A percentile compares a stretch with the other conserved stretches of the same genome.
These are phyloP conservation scores for Donacobius atricapilla DNA, from an alignment of 2,113 vertebrate genomes.

Conservation along the genomic window DNA sequence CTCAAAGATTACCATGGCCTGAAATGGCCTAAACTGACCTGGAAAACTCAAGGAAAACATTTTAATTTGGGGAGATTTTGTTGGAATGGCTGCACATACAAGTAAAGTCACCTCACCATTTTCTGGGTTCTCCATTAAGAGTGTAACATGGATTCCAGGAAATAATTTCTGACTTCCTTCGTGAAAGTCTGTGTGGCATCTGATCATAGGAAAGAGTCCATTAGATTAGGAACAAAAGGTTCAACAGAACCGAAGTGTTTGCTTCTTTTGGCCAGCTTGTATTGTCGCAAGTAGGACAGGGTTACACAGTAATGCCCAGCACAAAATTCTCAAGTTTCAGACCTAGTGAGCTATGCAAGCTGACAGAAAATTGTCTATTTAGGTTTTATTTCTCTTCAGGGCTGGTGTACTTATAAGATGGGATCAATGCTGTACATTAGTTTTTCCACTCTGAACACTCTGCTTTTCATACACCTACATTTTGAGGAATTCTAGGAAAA, in stretches of 20 bases:
- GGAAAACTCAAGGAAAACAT: background rate
- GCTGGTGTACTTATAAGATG: background rate
- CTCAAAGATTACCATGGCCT: background rate
- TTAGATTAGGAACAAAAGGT: background rate
- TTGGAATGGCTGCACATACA: background rate
- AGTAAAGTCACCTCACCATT: background rate
- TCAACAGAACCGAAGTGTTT: background rate
- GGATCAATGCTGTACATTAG: background rate
- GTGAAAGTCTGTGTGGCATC: background rate
- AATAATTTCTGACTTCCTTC: background rate
- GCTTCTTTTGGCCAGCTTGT: background rate
- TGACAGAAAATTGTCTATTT: background rate
- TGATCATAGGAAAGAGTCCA: background rate
- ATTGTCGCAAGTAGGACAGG: background rate
- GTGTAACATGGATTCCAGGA: background rate
- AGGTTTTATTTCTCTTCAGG: background rate
- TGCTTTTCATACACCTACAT: background rate
- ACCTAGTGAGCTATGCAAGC: background rate
- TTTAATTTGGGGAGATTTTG: background rate
- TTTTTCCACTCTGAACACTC: background rate
- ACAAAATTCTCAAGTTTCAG: background rate
- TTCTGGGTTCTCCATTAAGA: background rate
- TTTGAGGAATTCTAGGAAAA: background rate
- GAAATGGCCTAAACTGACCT: background rate
- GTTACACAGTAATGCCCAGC: fast-evolving